A percentile compares a stretch with the other conserved stretches of the same genome.
These are phyloP conservation scores for Tonatia bakeri DNA, from an alignment of 2,113 vertebrate species.

Conservation along the genomic window DNA sequence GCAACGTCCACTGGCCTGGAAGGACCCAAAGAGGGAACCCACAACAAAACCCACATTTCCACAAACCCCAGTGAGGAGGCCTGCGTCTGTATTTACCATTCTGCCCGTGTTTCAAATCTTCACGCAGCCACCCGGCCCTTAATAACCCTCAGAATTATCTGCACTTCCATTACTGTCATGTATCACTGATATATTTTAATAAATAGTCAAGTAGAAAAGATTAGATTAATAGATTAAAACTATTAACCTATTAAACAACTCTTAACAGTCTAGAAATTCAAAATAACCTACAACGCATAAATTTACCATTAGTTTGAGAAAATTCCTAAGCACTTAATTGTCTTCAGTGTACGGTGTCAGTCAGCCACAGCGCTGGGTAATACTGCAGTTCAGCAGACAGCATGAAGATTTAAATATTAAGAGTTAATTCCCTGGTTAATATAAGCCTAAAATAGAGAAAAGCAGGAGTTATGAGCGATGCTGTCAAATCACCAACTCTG, in stretches of 20 bases:
- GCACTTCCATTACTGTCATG: slow-evolving; percentile 44
- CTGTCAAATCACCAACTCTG: background rate
- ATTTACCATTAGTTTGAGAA: slow-evolving; percentile 62
- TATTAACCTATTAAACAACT: slow-evolving; percentile 75
- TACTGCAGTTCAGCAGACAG: background rate
- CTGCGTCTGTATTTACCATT: background rate
- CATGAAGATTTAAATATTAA: slow-evolving; percentile 42
- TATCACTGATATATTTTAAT: slow-evolving; percentile 65
- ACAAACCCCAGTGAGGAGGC: background rate
- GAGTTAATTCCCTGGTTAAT: slow-evolving; percentile 53
- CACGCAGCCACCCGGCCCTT: background rate
- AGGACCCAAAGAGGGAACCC: background rate
- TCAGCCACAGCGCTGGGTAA: slow-evolving; percentile 48
- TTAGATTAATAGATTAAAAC: slow-evolving; percentile 71
- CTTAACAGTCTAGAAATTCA: slow-evolving; percentile 68
- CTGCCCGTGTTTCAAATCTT: background rate
- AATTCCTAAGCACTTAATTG: slow-evolving; percentile 64
- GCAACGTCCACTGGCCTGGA: background rate
- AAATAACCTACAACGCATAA: slow-evolving; percentile 68
- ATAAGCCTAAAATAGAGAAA: slow-evolving; percentile 22
- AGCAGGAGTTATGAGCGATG: background rate
- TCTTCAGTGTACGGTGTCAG: slow-evolving; percentile 54
- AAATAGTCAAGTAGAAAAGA: slow-evolving; percentile 68
- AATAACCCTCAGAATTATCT: slow-evolving; percentile 15
- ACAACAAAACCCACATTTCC: background rate